A percentile compares a stretch with the other conserved stretches of the same genome.
Evolutionary conservation across 2,888 invertebrate species (phyloP).

Genomic region (Eristalis intricaria): DNA sequence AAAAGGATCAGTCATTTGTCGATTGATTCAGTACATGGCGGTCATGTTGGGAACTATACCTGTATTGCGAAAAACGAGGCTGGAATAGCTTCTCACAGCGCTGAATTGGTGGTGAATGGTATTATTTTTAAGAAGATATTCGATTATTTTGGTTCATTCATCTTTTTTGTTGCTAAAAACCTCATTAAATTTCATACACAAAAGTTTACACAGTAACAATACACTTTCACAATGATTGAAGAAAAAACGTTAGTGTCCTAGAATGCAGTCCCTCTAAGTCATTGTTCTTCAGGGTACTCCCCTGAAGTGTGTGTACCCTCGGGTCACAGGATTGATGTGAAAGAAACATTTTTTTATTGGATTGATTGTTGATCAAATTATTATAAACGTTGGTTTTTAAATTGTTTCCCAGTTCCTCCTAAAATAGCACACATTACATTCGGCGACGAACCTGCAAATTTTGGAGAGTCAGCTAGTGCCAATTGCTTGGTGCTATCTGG

Average conservation of each 20-base stretch:
- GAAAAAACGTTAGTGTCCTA: too few relatives aligned
- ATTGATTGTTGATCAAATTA: too few relatives aligned
- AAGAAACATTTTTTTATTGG: too few relatives aligned
- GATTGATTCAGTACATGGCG: conserved; percentile 85
- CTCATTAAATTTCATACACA: background rate
- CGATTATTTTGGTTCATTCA: conserved; percentile 62
- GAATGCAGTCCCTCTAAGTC: too few relatives aligned
- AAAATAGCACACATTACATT: conserved; percentile 88
- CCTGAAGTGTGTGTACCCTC: too few relatives aligned
- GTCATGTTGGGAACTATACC: conserved; percentile 85
- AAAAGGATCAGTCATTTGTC: conserved; percentile 84
- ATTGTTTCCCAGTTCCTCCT: conserved; percentile 84
- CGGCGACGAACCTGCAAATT: conserved; percentile 84
- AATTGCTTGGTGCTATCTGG: conserved; percentile 87
- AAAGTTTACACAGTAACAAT: too few relatives aligned
- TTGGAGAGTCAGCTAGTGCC: conserved; percentile 84
- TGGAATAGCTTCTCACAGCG: conserved; percentile 81
- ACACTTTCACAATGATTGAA: too few relatives aligned
- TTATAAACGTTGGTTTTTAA: background rate
- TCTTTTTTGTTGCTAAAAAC: conserved; percentile 15
- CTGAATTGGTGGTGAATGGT: conserved; percentile 80
- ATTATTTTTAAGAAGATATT: conserved; percentile 36
- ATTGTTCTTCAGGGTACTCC: too few relatives aligned
- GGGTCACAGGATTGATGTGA: too few relatives aligned
- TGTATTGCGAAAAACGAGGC: conserved; percentile 86